Percentiles rank a stretch among this genome's conserved stretches.
Evolutionary conservation across 2,113 vertebrate genomes (phyloP).

Genomic region (Rhynchopsitta pachyrhyncha): DNA sequence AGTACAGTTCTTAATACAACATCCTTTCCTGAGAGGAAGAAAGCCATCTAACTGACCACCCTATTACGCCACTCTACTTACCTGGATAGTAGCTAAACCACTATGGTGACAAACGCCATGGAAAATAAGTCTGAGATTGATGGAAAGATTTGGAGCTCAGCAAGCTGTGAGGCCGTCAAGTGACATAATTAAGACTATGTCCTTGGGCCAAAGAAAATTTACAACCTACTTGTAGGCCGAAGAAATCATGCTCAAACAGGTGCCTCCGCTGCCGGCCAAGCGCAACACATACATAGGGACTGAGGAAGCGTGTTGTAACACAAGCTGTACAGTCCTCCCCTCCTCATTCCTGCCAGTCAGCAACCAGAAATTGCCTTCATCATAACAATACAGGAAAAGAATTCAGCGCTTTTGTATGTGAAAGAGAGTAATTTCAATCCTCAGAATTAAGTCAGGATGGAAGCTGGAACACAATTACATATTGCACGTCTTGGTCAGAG

Average conservation of each 20-base stretch:
- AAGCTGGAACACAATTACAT: neutral
- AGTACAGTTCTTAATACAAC: neutral
- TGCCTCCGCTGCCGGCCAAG: neutral
- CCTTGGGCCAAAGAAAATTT: neutral
- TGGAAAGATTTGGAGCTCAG: neutral
- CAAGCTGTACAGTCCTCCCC: neutral
- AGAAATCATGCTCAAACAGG: neutral
- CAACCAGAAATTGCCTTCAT: conserved; percentile 14
- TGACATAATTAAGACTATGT: neutral
- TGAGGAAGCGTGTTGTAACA: neutral
- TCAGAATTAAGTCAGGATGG: conserved; percentile 1
- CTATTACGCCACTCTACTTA: neutral
- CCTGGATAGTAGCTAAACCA: neutral
- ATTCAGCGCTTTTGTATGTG: neutral
- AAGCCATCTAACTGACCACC: neutral
- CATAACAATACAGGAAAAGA: neutral
- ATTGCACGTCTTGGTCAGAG: neutral
- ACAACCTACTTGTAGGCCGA: neutral
- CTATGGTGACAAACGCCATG: neutral
- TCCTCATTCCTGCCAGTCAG: neutral
- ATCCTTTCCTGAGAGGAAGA: neutral
- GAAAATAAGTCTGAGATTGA: neutral
- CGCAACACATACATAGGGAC: neutral
- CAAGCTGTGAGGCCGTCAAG: neutral
- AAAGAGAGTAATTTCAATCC: neutral